phyloP scores from a whole-genome alignment of 2,888 invertebrate species.

The Cinara cedri region DNA sequence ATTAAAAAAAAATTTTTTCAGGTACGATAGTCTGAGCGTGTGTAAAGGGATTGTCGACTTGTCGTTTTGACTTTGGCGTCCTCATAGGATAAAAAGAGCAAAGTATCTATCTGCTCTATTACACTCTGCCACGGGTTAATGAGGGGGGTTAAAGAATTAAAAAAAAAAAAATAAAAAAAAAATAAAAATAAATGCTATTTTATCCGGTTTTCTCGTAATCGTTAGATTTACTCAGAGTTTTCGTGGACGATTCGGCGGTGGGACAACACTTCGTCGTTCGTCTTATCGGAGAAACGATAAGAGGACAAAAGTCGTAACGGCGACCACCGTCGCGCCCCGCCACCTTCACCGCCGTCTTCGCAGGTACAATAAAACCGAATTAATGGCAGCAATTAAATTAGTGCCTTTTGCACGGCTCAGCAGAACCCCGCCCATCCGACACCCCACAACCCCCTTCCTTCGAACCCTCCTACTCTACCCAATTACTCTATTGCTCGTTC shows the following conservation, averaged over 20 bases:
- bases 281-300: slow-evolving; percentile 47
- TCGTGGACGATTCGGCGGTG: not conserved
- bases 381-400: slow-evolving; percentile 55
- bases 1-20: too few species aligned
- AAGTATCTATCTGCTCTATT: too few species aligned
- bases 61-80: too few species aligned
- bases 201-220: not conserved
- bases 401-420: slow-evolving; percentile 56
- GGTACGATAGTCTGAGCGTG: too few species aligned
- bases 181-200: not conserved
- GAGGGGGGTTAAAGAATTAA: too few species aligned
- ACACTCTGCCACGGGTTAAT: too few species aligned
- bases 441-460: not conserved
- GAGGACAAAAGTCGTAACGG: slow-evolving; percentile 50
- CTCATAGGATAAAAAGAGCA: too few species aligned
- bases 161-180: too few species aligned
- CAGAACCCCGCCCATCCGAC: slow-evolving; percentile 41
- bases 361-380: slow-evolving; percentile 56
- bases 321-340: too few species aligned
- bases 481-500: not conserved
- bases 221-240: not conserved
- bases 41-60: too few species aligned
- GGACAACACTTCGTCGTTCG: not conserved
- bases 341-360: slow-evolving; percentile 14
- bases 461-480: too few species aligned